phyloP scores from a whole-genome alignment of 2,888 invertebrate species.

The Sminthurides aquaticus region DNA sequence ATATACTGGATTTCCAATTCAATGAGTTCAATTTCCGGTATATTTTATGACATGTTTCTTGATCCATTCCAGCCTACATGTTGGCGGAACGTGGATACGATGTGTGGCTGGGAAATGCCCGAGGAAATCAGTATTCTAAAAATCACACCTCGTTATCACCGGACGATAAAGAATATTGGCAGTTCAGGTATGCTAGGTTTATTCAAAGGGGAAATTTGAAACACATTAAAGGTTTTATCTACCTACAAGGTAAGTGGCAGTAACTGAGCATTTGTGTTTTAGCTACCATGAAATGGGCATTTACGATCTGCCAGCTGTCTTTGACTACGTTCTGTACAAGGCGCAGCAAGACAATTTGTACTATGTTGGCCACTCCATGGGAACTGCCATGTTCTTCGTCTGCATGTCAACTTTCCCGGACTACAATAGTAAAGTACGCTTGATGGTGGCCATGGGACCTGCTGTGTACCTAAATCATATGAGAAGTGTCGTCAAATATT shows the following conservation, averaged over 20 bases:
- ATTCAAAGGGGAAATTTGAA: too few species aligned
- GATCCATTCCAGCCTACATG: conserved; percentile 45
- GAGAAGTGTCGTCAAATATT: conserved; percentile 13
- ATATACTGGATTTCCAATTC: background rate
- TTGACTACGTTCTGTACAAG: conserved; percentile 50
- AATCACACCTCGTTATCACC: conserved; percentile 50
- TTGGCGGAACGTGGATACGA: conserved; percentile 48
- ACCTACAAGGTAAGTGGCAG: too few species aligned
- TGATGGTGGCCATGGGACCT: conserved; percentile 54
- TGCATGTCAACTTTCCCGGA: conserved; percentile 54
- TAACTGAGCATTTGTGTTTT: background rate
- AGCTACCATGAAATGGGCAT: conserved; percentile 50
- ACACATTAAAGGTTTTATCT: too few species aligned
- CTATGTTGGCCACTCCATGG: conserved; percentile 56
- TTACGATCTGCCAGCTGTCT: conserved; percentile 54
- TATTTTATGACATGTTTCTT: conserved; percentile 31
- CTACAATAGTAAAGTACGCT: conserved; percentile 52
- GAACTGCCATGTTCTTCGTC: conserved; percentile 54
- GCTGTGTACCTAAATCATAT: conserved; percentile 44
- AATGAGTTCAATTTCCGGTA: background rate
- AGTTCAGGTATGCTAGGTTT: conserved; percentile 48
- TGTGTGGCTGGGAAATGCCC: conserved; percentile 55
- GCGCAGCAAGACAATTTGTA: conserved; percentile 48
- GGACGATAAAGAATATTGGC: conserved; percentile 47
- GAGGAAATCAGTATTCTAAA: conserved; percentile 54